Evolutionary conservation across 2,113 vertebrate genomes (phyloP).

Genomic region (Austrofundulus limnaeus): DNA sequence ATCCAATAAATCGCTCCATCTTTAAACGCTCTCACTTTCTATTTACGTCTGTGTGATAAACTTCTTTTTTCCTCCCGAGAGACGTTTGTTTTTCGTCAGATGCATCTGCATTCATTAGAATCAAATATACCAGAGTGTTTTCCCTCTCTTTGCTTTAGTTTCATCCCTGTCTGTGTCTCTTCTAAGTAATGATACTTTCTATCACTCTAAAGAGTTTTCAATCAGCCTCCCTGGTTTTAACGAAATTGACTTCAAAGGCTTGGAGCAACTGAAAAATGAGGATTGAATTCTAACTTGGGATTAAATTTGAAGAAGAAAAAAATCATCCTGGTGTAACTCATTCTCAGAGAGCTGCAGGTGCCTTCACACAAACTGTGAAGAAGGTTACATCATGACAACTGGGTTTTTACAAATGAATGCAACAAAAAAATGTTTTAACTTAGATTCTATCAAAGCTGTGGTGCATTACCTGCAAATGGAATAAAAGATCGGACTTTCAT

Average conservation of each 20-base stretch:
- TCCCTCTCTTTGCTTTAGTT: constrained; percentile 23
- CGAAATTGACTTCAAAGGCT: constrained; percentile 56
- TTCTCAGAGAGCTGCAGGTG: constrained; percentile 22
- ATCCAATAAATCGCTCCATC: constrained; percentile 36
- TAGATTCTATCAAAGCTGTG: background rate
- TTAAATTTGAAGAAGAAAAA: constrained; percentile 46
- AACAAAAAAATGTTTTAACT: constrained; percentile 3
- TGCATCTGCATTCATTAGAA: constrained; percentile 62
- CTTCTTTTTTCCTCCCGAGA: constrained; percentile 47
- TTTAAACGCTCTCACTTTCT: constrained; percentile 43
- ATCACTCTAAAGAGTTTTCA: constrained; percentile 62
- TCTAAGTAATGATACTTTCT: constrained; percentile 58
- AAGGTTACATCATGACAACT: background rate
- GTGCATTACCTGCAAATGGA: background rate
- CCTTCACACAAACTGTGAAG: constrained; percentile 15
- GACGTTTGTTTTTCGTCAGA: constrained; percentile 63
- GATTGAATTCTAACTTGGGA: constrained; percentile 54
- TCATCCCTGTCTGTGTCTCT: constrained; percentile 43
- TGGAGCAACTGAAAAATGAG: constrained; percentile 50
- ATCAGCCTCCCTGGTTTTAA: constrained; percentile 53
- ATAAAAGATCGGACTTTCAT: too few species aligned
- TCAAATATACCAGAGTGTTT: constrained; percentile 42
- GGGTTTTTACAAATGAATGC: constrained; percentile 32
- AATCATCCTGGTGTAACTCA: constrained; percentile 23
- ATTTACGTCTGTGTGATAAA: constrained; percentile 51